Evolutionary conservation across 2,888 invertebrate species (phyloP).

Genomic region (Melanargia galathea): DNA sequence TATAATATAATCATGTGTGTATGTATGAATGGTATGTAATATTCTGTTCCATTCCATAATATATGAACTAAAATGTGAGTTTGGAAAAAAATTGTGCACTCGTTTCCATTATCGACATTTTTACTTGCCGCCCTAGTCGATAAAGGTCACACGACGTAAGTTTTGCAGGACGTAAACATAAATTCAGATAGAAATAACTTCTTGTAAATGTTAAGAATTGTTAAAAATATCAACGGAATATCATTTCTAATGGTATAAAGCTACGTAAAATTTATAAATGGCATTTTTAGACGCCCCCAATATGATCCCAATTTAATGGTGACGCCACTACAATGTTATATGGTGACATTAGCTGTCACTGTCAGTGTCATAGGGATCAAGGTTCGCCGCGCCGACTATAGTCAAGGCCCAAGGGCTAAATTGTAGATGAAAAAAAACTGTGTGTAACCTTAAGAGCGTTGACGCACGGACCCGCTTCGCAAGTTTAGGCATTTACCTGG

Average conservation of each 20-base stretch:
- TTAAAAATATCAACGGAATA: background rate
- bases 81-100: background rate
- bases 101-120: background rate
- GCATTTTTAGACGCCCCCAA: background rate
- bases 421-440: too few species aligned
- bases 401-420: too few species aligned
- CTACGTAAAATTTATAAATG: background rate
- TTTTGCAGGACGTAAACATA: background rate
- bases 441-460: too few species aligned
- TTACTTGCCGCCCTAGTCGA: conserved; percentile 1
- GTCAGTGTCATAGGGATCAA: too few species aligned
- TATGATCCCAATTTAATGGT: background rate
- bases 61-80: background rate
- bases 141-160: background rate
- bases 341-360: too few species aligned
- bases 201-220: conserved; percentile 1
- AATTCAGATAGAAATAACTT: background rate
- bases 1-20: conserved; percentile 1
- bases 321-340: background rate
- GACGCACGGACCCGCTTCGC: too few species aligned
- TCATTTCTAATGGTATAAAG: background rate
- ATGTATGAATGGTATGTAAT: conserved; percentile 1
- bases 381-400: too few species aligned
- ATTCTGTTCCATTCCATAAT: conserved; percentile 1
- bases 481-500: too few species aligned